Conservation (phyloP, 2,888 invertebrate species). For the Trissolcus brochymenae region DNA sequence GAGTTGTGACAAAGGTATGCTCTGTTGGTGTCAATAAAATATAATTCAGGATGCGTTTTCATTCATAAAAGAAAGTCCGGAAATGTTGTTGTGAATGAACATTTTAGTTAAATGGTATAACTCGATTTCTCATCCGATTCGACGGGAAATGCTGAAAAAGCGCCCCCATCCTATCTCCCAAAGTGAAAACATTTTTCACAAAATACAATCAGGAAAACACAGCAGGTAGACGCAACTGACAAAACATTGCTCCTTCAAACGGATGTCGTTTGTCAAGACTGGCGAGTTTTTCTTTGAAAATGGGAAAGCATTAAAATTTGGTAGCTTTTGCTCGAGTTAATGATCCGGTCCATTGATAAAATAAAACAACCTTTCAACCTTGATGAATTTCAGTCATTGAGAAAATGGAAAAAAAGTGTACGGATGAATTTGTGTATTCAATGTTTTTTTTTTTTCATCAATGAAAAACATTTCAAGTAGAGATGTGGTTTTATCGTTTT, state of each 20-base stretch:
- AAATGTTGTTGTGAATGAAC: too few species aligned
- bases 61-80: too few species aligned
- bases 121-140: too few species aligned
- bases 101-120: too few species aligned
- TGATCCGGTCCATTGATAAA: slow-evolving; percentile 8
- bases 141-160: too few species aligned
- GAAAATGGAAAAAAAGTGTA: too few species aligned
- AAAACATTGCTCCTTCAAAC: background rate
- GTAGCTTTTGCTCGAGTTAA: slow-evolving; percentile 2
- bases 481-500: background rate
- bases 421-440: background rate
- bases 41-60: too few species aligned
- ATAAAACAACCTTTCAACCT: slow-evolving; percentile 2
- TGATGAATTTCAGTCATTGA: background rate
- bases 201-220: slow-evolving; percentile 11
- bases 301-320: background rate
- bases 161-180: too few species aligned
- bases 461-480: background rate
- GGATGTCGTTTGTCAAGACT: slow-evolving; percentile 2
- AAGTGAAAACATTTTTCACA: background rate
- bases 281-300: slow-evolving; percentile 10
- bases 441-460: background rate
- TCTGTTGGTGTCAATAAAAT: too few species aligned
- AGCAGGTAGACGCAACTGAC: slow-evolving; percentile 10
- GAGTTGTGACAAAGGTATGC: too few species aligned